Conservation (phyloP, 92 coral and sea anemone genomes). For the Pocillopora meandrina region DNA sequence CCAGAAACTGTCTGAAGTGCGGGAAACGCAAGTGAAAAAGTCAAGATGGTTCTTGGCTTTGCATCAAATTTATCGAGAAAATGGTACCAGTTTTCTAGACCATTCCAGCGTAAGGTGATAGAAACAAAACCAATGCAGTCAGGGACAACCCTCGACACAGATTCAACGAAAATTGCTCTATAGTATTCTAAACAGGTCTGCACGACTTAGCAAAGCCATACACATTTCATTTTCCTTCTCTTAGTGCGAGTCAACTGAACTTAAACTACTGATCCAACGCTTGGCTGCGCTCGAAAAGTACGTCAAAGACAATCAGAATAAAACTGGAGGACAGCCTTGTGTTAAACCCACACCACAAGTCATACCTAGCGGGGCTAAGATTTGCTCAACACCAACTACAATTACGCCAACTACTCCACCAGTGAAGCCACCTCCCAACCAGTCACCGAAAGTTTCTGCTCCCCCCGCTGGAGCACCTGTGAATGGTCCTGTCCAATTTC, state of each 20-base stretch:
- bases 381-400: constrained; percentile 1
- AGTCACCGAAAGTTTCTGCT: not conserved
- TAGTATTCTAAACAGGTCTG: no score
- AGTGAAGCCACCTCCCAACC: not conserved
- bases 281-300: constrained; percentile 17
- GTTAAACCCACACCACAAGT: constrained; percentile 7
- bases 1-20: no score
- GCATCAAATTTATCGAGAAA: no score
- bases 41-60: no score
- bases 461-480: constrained; percentile 10
- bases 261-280: constrained; percentile 33
- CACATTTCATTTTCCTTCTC: not conserved
- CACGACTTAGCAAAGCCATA: not conserved
- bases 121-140: no score
- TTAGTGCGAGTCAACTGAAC: constrained; percentile 45
- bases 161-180: no score
- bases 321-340: constrained; percentile 14
- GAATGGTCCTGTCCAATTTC: constrained; percentile 22
- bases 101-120: no score
- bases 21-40: no score
- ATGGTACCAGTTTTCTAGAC: no score
- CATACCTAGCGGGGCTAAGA: not conserved
- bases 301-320: constrained; percentile 32
- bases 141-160: no score
- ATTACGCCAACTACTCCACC: not conserved